These are phyloP conservation scores for Leptoclinus maculatus DNA, from an alignment of 2,797 vertebrate species.

Conservation along the genomic window DNA sequence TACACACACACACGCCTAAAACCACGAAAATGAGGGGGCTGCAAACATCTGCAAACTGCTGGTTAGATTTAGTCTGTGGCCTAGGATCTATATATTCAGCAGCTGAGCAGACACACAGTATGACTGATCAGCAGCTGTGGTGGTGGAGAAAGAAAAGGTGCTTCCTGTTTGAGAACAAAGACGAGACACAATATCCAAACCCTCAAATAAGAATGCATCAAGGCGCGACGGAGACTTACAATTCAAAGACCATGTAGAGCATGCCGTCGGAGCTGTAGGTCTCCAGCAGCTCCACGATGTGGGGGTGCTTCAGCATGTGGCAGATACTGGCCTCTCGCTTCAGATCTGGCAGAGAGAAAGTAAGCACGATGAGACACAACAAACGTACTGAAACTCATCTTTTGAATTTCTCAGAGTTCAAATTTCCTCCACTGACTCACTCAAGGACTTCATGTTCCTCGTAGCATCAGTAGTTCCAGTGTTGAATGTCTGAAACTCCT, in stretches of 20 bases:
- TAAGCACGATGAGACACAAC: not conserved
- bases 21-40: not conserved
- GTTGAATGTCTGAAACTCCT: not conserved
- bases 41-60: conserved; percentile 3
- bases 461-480: not conserved
- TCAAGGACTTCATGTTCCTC: not conserved
- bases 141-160: not conserved
- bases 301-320: conserved; percentile 99
- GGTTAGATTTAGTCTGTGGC: conserved; percentile 18
- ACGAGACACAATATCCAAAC: not conserved
- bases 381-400: not conserved
- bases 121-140: not conserved
- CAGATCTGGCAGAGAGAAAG: conserved; percentile 86
- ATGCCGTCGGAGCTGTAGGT: conserved; percentile 99
- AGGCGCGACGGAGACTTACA: conserved; percentile 82
- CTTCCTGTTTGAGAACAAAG: not conserved
- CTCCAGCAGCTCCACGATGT: conserved; percentile 98
- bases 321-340: conserved; percentile 99
- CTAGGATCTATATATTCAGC: not conserved
- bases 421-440: not conserved
- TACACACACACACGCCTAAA: not conserved
- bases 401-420: not conserved
- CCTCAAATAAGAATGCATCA: not conserved
- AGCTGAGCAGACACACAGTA: not conserved
- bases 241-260: conserved; percentile 99